Percentiles rank a stretch among this genome's conserved stretches.
Evolutionary conservation across 2,888 invertebrate species (phyloP).

Genomic region (Melanostoma scalare): DNA sequence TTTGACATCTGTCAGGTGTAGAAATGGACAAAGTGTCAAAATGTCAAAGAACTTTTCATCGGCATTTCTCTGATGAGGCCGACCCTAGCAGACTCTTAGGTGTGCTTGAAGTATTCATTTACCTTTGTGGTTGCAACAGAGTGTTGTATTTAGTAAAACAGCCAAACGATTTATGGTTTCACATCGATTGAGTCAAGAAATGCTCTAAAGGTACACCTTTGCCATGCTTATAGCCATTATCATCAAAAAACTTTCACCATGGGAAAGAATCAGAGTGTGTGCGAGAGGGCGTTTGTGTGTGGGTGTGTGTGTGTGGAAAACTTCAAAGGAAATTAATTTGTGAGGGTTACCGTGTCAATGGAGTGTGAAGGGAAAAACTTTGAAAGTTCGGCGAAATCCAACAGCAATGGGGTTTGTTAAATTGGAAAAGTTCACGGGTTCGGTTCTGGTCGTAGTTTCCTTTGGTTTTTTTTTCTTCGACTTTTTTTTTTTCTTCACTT

Average conservation of each 20-base stretch:
- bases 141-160: constrained; percentile 1
- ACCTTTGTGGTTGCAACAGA: constrained; percentile 35
- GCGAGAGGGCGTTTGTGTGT: background rate
- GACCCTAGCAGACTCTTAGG: background rate
- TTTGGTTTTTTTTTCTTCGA: constrained; percentile 25
- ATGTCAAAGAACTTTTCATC: constrained; percentile 54
- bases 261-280: background rate
- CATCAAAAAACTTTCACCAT: constrained; percentile 51
- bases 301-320: constrained; percentile 15
- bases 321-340: constrained; percentile 72
- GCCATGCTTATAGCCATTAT: constrained; percentile 62
- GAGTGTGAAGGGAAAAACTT: constrained; percentile 67
- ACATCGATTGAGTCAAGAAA: constrained; percentile 27
- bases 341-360: constrained; percentile 71
- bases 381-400: constrained; percentile 50
- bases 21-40: constrained; percentile 57
- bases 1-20: constrained; percentile 57
- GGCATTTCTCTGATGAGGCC: constrained; percentile 10
- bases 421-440: constrained; percentile 70
- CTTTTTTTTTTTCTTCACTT: background rate
- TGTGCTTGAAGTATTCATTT: constrained; percentile 1
- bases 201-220: constrained; percentile 24
- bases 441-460: constrained; percentile 21
- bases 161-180: constrained; percentile 56
- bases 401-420: constrained; percentile 68